Percentiles rank a stretch among this genome's conserved stretches.
Conservation (phyloP, 2,888 invertebrate species). For the Macrophya annulata region DNA sequence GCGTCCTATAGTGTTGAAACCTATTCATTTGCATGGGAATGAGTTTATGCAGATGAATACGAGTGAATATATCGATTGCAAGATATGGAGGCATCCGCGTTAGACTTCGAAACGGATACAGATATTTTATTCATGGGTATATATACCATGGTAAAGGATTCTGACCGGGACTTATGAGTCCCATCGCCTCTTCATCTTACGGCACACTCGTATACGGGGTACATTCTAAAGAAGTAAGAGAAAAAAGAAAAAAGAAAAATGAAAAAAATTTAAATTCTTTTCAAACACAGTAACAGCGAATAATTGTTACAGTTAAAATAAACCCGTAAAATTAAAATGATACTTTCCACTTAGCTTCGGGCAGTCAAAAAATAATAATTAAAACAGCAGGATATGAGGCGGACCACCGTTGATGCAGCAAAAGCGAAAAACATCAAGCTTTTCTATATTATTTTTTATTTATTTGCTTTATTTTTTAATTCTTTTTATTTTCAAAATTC, state of each 20-base stretch:
- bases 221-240: neutral
- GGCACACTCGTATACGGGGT: neutral
- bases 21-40: slow-evolving; percentile 56
- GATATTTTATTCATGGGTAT: slow-evolving; percentile 48
- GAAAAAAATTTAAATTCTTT: neutral
- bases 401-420: neutral
- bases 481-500: neutral
- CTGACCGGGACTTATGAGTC: slow-evolving; percentile 4
- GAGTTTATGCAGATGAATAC: slow-evolving; percentile 59
- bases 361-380: slow-evolving; percentile 5
- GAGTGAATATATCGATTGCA: slow-evolving; percentile 55
- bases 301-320: neutral
- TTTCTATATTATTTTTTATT: neutral
- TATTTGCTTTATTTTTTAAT: neutral
- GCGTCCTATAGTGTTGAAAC: slow-evolving; percentile 44
- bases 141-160: neutral
- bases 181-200: neutral
- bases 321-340: neutral
- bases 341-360: neutral
- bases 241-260: too few relatives aligned
- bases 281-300: neutral
- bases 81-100: slow-evolving; percentile 45
- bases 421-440: neutral
- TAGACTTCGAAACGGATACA: slow-evolving; percentile 27
- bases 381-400: neutral